Conservation (phyloP, 1,140 invertebrate genomes). For the Macrobrachium rosenbergii region DNA sequence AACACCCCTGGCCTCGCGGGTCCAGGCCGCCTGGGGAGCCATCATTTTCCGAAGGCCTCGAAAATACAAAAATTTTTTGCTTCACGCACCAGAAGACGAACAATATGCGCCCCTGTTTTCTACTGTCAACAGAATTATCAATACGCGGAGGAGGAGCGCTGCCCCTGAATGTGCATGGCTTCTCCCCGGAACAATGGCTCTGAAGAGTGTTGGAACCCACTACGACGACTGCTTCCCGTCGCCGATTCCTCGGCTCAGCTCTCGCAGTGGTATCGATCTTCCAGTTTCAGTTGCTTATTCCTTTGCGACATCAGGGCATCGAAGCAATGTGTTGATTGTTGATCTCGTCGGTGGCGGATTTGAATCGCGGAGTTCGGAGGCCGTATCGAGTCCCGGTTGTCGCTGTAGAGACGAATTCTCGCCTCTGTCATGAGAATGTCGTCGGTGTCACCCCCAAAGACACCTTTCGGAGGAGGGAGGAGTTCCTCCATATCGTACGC, state of each 20-base stretch:
- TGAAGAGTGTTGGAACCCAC: not conserved
- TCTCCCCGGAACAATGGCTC: not conserved
- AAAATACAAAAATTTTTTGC: not conserved
- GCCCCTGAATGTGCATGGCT: not conserved
- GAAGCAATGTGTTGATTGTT: too few species aligned
- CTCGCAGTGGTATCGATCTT: slow-evolving; percentile 42
- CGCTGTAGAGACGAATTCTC: too few species aligned
- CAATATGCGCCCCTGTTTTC: slow-evolving; percentile 18
- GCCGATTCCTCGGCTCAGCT: slow-evolving; percentile 25
- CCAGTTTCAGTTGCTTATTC: not conserved
- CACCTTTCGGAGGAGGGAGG: too few species aligned
- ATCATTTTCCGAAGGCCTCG: not conserved
- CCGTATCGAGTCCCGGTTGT: too few species aligned
- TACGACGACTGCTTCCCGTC: not conserved
- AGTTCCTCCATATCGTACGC: not conserved
- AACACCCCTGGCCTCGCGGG: not conserved
- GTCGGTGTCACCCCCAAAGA: too few species aligned
- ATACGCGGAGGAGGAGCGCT: slow-evolving; percentile 13
- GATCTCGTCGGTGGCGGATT: too few species aligned
- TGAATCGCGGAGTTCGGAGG: too few species aligned
- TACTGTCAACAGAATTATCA: slow-evolving; percentile 47
- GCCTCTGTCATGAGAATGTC: too few species aligned
- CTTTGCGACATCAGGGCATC: slow-evolving; percentile 34
- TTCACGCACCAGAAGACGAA: not conserved
- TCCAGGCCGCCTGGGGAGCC: not conserved